Base-by-base conservation (phyloP, 2,797 vertebrate genomes). In the Aotus griseimembra region DNA sequence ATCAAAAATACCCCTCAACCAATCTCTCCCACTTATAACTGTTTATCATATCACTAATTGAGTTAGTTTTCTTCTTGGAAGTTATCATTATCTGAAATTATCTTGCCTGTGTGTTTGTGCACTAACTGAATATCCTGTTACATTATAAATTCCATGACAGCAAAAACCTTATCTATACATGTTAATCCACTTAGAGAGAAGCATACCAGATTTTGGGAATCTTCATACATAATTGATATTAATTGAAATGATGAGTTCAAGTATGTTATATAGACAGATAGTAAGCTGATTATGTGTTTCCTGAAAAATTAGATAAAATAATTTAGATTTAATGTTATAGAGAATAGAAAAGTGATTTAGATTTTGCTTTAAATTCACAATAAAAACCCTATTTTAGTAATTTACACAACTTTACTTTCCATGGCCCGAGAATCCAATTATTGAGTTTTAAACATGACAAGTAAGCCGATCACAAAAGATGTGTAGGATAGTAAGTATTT, bases 371-470 rank as follows among this genome's bases (percentile, higher is more conserved):
- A 80, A 76, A 61, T 46, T 93, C 11, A 22, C 28, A 75, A 41
- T 4, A 41, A 22, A 67, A 67, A 28, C 15, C 1, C 4, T 57
- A 41, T 41, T 92, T 96, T 12, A 52, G 96, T 87, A 87, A 41
- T 95, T 84, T 90, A 79, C 0, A 24, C 11, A 96, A 58, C 10
- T 97, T 93, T 81, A 84, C 33, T 94, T 64, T 20, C 58, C n/a
- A 67, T 48, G 52, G 10, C 15, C 44, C 48, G 0, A 58, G 14
- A 88, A 79, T 83, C 22, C 10, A 90, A n/a, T 95, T 94, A 79
- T 55, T 58, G 22, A 46, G 20, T 95, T 24, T 90, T 88, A 97
- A 90, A 57, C 14, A 86, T 95, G 24, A 81, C 30, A 81, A 92
- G 28, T 81, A 90, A 88, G 3, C 15, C 17, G 50, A 92, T 77